Conservation (phyloP, 2,797 vertebrate genomes). For the Enoplosus armatus region DNA sequence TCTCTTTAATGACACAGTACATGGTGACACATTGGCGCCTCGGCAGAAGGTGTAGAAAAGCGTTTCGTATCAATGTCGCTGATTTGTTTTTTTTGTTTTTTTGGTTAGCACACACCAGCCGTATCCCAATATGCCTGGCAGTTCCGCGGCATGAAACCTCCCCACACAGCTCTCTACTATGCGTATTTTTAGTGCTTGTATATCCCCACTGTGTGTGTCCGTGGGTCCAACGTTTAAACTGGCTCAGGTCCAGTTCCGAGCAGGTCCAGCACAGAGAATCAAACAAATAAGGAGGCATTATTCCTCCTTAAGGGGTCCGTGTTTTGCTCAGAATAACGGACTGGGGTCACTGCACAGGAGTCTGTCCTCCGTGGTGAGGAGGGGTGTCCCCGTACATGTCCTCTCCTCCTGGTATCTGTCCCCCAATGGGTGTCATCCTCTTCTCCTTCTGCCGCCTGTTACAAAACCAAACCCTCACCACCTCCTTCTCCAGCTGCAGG, state of each 20-base stretch:
- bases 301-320: constrained; percentile 67
- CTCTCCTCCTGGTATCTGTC: constrained; percentile 93
- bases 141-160: constrained; percentile 53
- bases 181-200: constrained; percentile 75
- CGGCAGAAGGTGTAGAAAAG: constrained; percentile 49
- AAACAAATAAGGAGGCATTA: constrained; percentile 75
- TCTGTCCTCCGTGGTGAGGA: constrained; percentile 96
- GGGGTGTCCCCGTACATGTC: constrained; percentile 98
- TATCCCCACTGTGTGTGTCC: constrained; percentile 83
- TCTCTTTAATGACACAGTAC: constrained; percentile 62
- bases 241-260: constrained; percentile 84
- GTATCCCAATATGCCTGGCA: constrained; percentile 45
- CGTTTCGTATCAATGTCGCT: constrained; percentile 51
- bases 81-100: constrained; percentile 27
- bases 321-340: constrained; percentile 35
- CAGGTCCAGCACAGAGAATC: constrained; percentile 79
- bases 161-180: constrained; percentile 58
- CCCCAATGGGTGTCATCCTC: constrained; percentile 96
- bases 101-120: constrained; percentile 65
- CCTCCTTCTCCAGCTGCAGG: constrained; percentile 99
- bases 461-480: constrained; percentile 99
- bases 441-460: constrained; percentile 99
- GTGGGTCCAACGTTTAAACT: constrained; percentile 84
- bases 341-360: constrained; percentile 94
- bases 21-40: constrained; percentile 62